Evolutionary conservation across 2,888 invertebrate species (phyloP).

Genomic region (Pyrochroa serraticornis): DNA sequence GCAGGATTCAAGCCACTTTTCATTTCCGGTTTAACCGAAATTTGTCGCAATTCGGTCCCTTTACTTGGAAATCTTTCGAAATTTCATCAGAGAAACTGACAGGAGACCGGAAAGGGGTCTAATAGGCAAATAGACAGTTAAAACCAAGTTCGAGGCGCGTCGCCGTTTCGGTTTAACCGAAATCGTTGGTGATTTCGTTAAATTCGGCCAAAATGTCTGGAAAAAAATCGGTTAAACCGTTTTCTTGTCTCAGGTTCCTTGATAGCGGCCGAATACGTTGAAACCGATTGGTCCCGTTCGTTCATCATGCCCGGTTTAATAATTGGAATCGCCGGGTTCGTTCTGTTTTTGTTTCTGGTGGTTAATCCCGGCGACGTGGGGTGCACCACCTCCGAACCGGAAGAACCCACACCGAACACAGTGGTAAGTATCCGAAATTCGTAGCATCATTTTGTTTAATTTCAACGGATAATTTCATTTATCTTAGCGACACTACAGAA

Average conservation of each 20-base stretch:
- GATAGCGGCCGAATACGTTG: slow-evolving; percentile 88
- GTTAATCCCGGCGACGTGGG: slow-evolving; percentile 83
- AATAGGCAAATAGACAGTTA: too few species aligned
- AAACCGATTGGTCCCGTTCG: slow-evolving; percentile 86
- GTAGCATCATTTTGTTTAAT: neutral
- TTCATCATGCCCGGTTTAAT: slow-evolving; percentile 90
- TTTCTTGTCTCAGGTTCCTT: slow-evolving; percentile 65
- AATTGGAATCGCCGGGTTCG: slow-evolving; percentile 72
- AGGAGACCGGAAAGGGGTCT: too few species aligned
- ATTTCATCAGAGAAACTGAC: too few species aligned
- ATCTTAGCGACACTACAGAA: slow-evolving; percentile 44
- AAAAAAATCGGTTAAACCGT: too few species aligned
- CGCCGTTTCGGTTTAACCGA: slow-evolving; percentile 4
- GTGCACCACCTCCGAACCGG: slow-evolving; percentile 28
- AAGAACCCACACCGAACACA: slow-evolving; percentile 12
- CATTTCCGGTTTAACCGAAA: too few species aligned
- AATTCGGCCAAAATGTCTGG: too few species aligned
- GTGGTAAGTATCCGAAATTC: slow-evolving; percentile 5
- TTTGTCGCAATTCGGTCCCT: too few species aligned
- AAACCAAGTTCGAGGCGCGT: too few species aligned
- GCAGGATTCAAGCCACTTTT: too few species aligned
- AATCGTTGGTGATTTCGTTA: too few species aligned
- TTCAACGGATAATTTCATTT: slow-evolving; percentile 6
- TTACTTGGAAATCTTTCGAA: neutral
- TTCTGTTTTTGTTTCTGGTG: slow-evolving; percentile 83